Percentiles rank a stretch among this genome's conserved stretches.
phyloP scores from a whole-genome alignment of 2,888 invertebrate genomes.

The Drosophila bunnanda region DNA sequence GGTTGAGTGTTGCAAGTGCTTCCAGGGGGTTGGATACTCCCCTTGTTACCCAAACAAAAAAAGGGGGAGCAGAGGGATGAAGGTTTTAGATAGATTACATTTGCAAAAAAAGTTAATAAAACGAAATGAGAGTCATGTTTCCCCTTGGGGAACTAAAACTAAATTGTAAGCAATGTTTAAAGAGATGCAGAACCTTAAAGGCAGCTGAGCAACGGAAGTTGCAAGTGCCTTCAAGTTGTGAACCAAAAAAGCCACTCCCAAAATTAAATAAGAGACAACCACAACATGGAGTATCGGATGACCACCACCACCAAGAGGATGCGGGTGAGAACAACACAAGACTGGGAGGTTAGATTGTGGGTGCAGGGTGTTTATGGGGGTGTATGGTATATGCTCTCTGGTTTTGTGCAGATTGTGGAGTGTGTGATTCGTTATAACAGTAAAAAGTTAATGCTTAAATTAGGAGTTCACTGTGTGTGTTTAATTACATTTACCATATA shows the following conservation, averaged over 20 bases:
- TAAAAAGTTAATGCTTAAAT: constrained; percentile 63
- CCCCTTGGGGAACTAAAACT: constrained; percentile 8
- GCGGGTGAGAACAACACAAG: constrained; percentile 28
- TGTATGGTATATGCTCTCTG: constrained; percentile 13
- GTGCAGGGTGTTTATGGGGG: neutral
- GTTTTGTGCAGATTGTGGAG: constrained; percentile 20
- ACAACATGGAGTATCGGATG: constrained; percentile 29
- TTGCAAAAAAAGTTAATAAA: constrained; percentile 22
- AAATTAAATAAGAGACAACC: constrained; percentile 14
- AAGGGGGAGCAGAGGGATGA: constrained; percentile 7
- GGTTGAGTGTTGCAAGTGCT: constrained; percentile 24
- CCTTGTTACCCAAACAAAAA: neutral
- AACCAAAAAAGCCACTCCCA: constrained; percentile 13
- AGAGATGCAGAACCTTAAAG: neutral
- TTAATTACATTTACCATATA: constrained; percentile 26
- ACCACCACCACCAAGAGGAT: constrained; percentile 24
- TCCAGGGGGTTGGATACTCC: constrained; percentile 21
- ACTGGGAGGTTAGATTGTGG: constrained; percentile 16
- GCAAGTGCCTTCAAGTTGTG: neutral
- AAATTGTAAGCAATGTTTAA: constrained; percentile 6
- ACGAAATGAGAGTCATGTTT: neutral
- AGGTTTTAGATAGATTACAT: constrained; percentile 18
- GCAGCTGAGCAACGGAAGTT: neutral
- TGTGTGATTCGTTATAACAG: constrained; percentile 59
- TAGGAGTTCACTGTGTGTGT: constrained; percentile 18